These are phyloP conservation scores for Saxidomus purpurata DNA, from an alignment of 1,140 invertebrate species.

Conservation along the genomic window DNA sequence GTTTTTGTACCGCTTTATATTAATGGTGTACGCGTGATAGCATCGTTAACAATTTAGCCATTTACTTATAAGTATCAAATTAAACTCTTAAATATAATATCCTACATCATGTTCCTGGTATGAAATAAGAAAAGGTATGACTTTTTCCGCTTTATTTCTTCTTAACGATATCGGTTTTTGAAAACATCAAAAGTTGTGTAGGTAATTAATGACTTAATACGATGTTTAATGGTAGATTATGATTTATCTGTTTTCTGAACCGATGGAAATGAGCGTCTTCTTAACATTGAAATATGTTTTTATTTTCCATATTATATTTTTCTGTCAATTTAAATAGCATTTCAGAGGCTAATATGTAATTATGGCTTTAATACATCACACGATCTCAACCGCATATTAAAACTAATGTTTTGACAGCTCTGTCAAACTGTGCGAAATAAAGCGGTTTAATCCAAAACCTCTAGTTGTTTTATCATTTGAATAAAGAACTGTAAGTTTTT, in stretches of 20 bases:
- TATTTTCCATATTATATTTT: too few species aligned
- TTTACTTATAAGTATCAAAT: background rate
- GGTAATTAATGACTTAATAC: background rate
- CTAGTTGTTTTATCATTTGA: background rate
- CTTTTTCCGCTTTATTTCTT: background rate
- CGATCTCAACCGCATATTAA: background rate
- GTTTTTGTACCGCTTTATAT: too few species aligned
- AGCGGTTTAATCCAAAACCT: background rate
- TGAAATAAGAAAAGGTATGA: background rate
- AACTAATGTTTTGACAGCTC: background rate
- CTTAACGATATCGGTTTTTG: background rate
- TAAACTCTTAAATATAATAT: background rate
- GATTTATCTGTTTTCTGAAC: background rate
- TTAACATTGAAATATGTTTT: too few species aligned
- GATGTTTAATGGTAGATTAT: background rate
- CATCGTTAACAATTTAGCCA: background rate
- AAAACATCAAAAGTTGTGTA: background rate
- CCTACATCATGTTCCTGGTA: background rate
- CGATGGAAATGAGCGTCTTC: background rate
- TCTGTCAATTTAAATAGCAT: background rate
- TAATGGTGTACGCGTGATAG: too few species aligned
- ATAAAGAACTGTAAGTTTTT: background rate
- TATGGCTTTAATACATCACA: background rate
- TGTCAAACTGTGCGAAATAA: conserved; percentile 32
- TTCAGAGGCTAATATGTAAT: background rate